Conservation (phyloP, 2,113 vertebrate species). For the Prionailurus viverrinus region DNA sequence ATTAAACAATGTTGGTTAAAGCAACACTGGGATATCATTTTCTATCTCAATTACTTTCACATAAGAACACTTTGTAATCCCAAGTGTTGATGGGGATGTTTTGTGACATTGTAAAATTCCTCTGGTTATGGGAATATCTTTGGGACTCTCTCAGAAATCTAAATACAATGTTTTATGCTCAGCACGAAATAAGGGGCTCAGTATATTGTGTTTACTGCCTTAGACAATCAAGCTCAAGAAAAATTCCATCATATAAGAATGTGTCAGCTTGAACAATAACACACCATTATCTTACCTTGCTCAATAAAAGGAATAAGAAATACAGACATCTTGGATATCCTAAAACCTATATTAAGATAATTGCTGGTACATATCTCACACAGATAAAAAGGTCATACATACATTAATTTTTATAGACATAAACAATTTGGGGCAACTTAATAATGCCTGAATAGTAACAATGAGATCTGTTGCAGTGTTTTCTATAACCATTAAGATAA, state of each 20-base stretch:
- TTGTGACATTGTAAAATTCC: not conserved
- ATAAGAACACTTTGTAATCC: not conserved
- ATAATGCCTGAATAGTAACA: not conserved
- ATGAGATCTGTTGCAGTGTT: not conserved
- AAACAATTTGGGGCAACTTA: not conserved
- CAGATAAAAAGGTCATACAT: not conserved
- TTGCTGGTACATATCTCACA: not conserved
- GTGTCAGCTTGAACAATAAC: not conserved
- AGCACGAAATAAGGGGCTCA: not conserved
- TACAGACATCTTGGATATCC: not conserved
- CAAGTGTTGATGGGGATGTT: not conserved
- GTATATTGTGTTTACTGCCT: not conserved
- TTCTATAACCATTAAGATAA: not conserved
- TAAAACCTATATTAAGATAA: not conserved
- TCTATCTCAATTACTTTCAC: not conserved
- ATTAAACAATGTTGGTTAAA: slow-evolving; percentile 3
- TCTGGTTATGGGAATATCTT: not conserved
- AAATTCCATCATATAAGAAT: not conserved
- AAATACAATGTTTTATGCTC: not conserved
- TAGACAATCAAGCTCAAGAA: not conserved
- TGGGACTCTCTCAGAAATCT: not conserved
- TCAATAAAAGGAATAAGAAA: not conserved
- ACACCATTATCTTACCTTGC: not conserved
- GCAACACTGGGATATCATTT: not conserved
- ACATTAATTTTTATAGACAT: not conserved